Percentiles rank a stretch among this genome's conserved stretches.
These are phyloP conservation scores for Sphenopsis melanotis DNA, from an alignment of 2,797 vertebrate genomes.

Conservation along the genomic window DNA sequence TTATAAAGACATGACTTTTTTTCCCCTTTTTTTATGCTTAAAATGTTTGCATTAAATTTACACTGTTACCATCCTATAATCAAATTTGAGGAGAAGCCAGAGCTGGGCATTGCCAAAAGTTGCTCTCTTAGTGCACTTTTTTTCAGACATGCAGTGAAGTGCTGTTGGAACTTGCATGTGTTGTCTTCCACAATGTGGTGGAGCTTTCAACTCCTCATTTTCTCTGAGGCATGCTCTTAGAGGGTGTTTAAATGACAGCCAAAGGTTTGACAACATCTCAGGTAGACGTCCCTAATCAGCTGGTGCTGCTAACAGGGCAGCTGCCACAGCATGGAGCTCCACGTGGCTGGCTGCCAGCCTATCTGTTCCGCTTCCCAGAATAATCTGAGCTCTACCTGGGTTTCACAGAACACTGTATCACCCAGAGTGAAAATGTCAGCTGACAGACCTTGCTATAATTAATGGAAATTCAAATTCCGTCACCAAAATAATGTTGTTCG, in stretches of 20 bases:
- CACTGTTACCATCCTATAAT: background rate
- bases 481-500: background rate
- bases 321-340: background rate
- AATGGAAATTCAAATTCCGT: background rate
- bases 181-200: background rate
- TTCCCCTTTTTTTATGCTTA: background rate
- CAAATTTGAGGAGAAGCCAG: background rate
- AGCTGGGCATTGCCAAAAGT: background rate
- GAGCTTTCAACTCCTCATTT: background rate
- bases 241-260: background rate
- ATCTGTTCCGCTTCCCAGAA: background rate
- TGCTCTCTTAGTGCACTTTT: fast-evolving
- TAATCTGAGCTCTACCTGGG: background rate
- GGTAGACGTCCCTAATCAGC: background rate
- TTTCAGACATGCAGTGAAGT: background rate
- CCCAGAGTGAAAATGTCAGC: background rate
- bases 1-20: background rate
- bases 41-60: background rate
- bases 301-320: background rate
- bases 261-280: background rate
- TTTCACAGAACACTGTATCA: background rate
- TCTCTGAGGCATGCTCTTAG: background rate
- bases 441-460: background rate
- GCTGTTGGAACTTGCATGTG: background rate
- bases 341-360: background rate